A percentile compares a stretch with the other conserved stretches of the same genome.
Conservation (phyloP, 2,113 vertebrate genomes). For the Toxostoma redivivum region DNA sequence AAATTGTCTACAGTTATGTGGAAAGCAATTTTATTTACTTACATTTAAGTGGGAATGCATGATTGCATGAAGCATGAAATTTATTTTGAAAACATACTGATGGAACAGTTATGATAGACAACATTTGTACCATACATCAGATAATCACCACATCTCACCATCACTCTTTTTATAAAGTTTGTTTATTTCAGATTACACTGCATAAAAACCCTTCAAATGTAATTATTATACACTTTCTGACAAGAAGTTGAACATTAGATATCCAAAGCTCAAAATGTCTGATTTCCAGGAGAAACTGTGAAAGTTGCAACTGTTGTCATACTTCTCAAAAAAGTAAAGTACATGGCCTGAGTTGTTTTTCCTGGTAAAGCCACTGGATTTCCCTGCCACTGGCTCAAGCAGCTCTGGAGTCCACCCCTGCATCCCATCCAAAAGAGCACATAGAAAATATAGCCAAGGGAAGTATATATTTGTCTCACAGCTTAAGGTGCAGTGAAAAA, state of each 20-base stretch:
- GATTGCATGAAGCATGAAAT: background rate
- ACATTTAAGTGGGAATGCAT: background rate
- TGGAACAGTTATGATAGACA: background rate
- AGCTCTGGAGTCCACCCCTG: background rate
- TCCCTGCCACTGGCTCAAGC: background rate
- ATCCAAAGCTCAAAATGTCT: background rate
- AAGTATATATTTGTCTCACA: background rate
- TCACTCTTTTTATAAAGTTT: background rate
- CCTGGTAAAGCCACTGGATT: background rate
- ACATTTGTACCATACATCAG: background rate
- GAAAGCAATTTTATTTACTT: background rate
- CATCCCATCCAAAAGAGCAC: background rate
- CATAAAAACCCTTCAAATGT: background rate
- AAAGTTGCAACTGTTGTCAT: background rate
- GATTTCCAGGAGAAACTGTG: background rate
- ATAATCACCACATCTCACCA: background rate
- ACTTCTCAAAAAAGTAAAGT: background rate
- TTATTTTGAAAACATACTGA: background rate
- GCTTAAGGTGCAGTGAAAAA: background rate
- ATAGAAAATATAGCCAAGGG: background rate
- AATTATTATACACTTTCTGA: background rate
- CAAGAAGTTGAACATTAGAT: background rate
- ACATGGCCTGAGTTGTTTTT: background rate
- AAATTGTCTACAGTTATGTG: background rate
- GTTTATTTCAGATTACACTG: background rate